Evolutionary conservation across 2,797 vertebrate genomes (phyloP), one percentile per base, ranked within the genome.

Genomic region (Falco rusticolus): DNA sequence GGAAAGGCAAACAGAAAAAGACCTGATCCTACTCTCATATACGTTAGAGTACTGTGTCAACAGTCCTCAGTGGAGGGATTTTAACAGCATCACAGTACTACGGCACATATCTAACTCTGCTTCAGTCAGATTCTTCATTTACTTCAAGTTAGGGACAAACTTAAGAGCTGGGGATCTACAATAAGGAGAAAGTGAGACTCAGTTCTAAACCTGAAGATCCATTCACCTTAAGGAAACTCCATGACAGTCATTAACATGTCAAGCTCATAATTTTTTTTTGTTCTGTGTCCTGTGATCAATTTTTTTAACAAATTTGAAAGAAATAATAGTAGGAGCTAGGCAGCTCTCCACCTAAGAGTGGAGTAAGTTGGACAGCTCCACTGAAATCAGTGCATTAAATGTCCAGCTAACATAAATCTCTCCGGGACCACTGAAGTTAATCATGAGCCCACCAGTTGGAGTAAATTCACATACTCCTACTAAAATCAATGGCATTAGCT

Each of bases 381-480:
- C 68, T 74, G 60, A 48, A 77, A 90, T 50, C 48, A 34, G 50
- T 15, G 45, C 10, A 24, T 68, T 39, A 63, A 17, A 85, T 18
- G 16, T 50, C 25, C 68, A 91, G 39, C 31, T 75, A 28, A 41
- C 5, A 56, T 19, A 59, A 74, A 71, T 43, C 45, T 59, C 56
- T 7, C 45, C 75, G 41, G 61, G 21, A 81, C 9, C 33, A 39
- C 47, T 51, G 47, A 65, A 61, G 63, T 21, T 75, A 59, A 70
- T 51, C 50, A 57, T 0, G 0, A 82, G 29, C 56, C 51, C 31
- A 60, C 24, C 29, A 43, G n/a, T 0, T 51, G 41, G n/a, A 85
- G 57, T 60, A 60, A 74, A 88, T 68, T 56, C 22, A 21, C 33
- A 57, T 13, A 24, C 8, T 70, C 45, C 34, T 48, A 33, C 51